phyloP scores from a whole-genome alignment of 1,140 invertebrate genomes.

The Drosophila novamexicana region DNA sequence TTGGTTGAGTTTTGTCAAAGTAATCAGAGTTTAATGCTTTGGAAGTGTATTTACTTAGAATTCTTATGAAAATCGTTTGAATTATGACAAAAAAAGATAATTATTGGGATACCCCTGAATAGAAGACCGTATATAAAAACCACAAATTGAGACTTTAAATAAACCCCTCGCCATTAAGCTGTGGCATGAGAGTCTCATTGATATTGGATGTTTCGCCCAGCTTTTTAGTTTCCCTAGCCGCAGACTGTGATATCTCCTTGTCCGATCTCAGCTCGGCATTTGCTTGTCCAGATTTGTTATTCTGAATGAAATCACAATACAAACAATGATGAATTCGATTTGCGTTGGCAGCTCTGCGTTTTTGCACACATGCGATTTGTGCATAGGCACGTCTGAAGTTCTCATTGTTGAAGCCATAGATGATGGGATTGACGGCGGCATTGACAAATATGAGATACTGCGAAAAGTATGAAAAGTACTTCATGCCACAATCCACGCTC shows the following conservation, averaged over 20 bases:
- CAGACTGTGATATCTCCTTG: slow-evolving; percentile 10
- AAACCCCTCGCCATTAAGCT: slow-evolving; percentile 56
- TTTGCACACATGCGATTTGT: slow-evolving; percentile 61
- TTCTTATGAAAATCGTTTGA: neutral
- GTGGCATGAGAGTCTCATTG: neutral
- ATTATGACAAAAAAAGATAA: no score
- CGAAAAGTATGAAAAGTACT: slow-evolving; percentile 87
- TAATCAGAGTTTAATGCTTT: no score
- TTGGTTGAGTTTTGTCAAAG: no score
- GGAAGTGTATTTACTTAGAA: neutral
- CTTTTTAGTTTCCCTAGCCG: slow-evolving; percentile 14
- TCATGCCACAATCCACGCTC: slow-evolving; percentile 85
- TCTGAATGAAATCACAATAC: slow-evolving; percentile 63
- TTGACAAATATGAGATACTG: slow-evolving; percentile 89
- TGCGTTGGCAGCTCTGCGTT: slow-evolving; percentile 14
- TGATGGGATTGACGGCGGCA: slow-evolving; percentile 90
- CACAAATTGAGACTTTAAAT: slow-evolving; percentile 30
- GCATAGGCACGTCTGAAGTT: slow-evolving; percentile 87
- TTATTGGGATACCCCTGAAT: no score
- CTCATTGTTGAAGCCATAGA: slow-evolving; percentile 90
- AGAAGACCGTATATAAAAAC: no score
- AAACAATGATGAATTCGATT: slow-evolving; percentile 35
- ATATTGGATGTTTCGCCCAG: slow-evolving; percentile 8
- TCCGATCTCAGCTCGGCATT: neutral
- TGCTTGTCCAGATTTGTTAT: neutral